phyloP scores from a whole-genome alignment of 1,140 invertebrate species.

The Sminthurides bifidus region DNA sequence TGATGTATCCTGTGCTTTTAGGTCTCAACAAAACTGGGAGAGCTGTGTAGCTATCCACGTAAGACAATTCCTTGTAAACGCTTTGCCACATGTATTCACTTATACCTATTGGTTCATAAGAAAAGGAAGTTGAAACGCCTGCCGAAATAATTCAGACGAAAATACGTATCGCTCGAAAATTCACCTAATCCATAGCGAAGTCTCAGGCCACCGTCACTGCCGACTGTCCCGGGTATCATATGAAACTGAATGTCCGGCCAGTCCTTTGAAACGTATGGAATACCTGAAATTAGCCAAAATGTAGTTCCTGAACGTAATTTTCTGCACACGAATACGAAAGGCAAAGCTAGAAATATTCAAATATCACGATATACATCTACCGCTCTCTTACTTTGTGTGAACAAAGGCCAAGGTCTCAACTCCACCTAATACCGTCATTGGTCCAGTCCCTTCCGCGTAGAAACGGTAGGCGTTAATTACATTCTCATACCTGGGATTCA shows the following conservation, averaged over 20 bases:
- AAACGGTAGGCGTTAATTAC: constrained; percentile 59
- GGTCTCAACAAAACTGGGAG: constrained; percentile 66
- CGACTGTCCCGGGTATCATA: constrained; percentile 66
- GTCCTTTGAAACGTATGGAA: constrained; percentile 52
- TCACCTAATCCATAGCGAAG: constrained; percentile 52
- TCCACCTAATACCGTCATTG: constrained; percentile 74
- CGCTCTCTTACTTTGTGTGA: constrained; percentile 83
- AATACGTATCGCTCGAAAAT: not conserved
- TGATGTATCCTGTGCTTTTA: constrained; percentile 65
- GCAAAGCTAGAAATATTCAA: no score
- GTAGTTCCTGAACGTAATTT: no score
- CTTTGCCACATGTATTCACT: constrained; percentile 68
- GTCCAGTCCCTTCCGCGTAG: constrained; percentile 53
- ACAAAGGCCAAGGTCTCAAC: constrained; percentile 82
- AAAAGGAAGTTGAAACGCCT: not conserved
- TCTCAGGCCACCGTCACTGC: constrained; percentile 63
- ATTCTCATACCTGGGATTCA: constrained; percentile 63
- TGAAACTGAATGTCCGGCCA: constrained; percentile 81
- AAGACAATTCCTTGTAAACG: constrained; percentile 65
- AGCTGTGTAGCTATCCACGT: constrained; percentile 70
- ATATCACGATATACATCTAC: no score
- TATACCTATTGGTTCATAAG: no score
- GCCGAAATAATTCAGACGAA: not conserved
- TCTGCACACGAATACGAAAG: no score
- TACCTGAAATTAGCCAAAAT: no score